Evolutionary conservation across 2,113 vertebrate genomes (phyloP), one percentile per base, ranked within the genome.

Genomic region (Chitala chitala): DNA sequence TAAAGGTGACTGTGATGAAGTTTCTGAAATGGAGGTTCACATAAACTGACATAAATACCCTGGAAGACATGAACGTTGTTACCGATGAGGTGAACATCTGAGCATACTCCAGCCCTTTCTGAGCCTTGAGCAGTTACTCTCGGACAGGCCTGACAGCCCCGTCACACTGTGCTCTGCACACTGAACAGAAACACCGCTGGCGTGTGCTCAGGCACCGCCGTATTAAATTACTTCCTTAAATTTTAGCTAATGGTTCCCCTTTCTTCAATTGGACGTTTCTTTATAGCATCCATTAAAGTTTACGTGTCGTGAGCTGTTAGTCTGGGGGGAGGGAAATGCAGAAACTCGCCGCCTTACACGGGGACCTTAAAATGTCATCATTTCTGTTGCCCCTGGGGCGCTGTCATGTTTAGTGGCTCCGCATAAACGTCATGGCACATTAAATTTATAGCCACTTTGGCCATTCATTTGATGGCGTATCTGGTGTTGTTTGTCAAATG

Each of bases 301-400:
- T 87, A 76, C 83, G 82, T 79, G 85, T 87, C 84, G 71, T 79
- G 78, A 86, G 83, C 85, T 72, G 79, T 89, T 89, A 89, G 86
- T 77, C 82, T 85, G 15, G 77, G n/a, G 79, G 78, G 77, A 51
- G 42, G 84, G 82, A 80, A 84, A 82, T 82, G 75, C 77, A 83
- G 78, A 80, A 78, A 82, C 70, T 69, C 76, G 78, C 73, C 76
- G 79, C 76, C 54, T 73, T 87, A 85, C 78, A 75, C 84, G 87
- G 84, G 86, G 82, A 82, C 80, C 77, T 79, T 88, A 90, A 90
- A 69, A 69, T 50, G 42, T 12, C 44, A 46, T 12, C 1, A 48
- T 31, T 50, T 44, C 7, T 29, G 40, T 31, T 13, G 42, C 65
- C n/a, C n/a, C n/a, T n/a, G n/a, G n/a, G n/a, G n/a, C n/a, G n/a